Percentiles rank a stretch among this genome's conserved stretches.
Conservation (phyloP, 2,888 invertebrate species). For the Rotaria socialis region DNA sequence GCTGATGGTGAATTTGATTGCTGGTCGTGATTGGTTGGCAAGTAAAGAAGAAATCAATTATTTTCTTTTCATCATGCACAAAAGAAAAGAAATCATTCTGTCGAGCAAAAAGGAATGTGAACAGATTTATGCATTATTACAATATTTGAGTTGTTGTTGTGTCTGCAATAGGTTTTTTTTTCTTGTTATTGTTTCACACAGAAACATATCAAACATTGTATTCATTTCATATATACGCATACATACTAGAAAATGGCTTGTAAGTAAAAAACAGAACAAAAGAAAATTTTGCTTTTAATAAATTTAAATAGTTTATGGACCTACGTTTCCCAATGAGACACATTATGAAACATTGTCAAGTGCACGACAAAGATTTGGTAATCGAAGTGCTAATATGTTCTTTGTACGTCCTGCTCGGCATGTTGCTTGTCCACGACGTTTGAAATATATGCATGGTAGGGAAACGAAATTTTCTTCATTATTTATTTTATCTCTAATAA, state of each 20-base stretch:
- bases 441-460: constrained; percentile 11
- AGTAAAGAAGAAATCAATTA: neutral
- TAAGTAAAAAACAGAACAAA: neutral
- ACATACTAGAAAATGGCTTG: neutral
- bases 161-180: neutral
- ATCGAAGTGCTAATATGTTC: constrained; percentile 16
- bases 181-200: neutral
- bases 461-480: too few relatives aligned
- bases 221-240: neutral
- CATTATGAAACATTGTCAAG: neutral
- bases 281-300: neutral
- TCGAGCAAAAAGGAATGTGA: neutral
- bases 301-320: neutral
- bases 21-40: neutral
- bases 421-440: constrained; percentile 16
- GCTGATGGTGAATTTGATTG: neutral
- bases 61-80: neutral
- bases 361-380: constrained; percentile 6
- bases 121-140: constrained; percentile 9
- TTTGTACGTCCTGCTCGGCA: constrained; percentile 4
- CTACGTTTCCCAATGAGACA: neutral
- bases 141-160: constrained; percentile 9
- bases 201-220: neutral
- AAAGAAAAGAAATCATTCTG: neutral
- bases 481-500: too few relatives aligned